A percentile compares a stretch with the other conserved stretches of the same genome.
Evolutionary conservation across 2,113 vertebrate species (phyloP).

Genomic region (Sander vitreus): DNA sequence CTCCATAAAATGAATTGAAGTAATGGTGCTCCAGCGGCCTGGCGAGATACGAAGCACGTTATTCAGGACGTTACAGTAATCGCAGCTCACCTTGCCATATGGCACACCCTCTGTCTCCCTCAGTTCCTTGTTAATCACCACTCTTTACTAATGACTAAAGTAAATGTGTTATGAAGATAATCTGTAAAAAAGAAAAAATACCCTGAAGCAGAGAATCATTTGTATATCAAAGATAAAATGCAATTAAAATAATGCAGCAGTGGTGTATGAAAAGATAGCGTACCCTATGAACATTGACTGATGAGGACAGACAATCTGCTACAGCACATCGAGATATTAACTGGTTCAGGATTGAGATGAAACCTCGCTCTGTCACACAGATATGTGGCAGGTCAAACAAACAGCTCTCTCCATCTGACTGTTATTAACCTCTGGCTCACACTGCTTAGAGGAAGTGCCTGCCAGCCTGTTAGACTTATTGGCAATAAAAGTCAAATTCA

Average conservation of each 20-base stretch:
- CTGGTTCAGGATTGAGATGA: background rate
- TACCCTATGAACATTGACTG: background rate
- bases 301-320: background rate
- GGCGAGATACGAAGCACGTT: conserved; percentile 16
- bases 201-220: conserved; percentile 6
- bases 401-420: conserved; percentile 46
- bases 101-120: conserved; percentile 11
- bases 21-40: conserved; percentile 38
- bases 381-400: conserved; percentile 61
- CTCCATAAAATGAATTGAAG: conserved; percentile 46
- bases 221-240: conserved; percentile 18
- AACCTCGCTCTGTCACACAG: background rate
- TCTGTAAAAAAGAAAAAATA: conserved; percentile 1
- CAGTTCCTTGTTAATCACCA: conserved; percentile 34
- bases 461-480: conserved; percentile 45
- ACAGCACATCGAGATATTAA: background rate
- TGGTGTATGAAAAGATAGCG: background rate
- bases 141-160: conserved; percentile 29
- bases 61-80: conserved; percentile 20
- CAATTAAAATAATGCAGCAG: conserved; percentile 15
- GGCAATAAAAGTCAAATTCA: conserved; percentile 62
- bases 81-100: conserved; percentile 40
- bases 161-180: conserved; percentile 3
- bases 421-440: conserved; percentile 64
- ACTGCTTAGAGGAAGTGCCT: conserved; percentile 42